Base-by-base conservation (phyloP, 35 echinoderm and acorn worm species). In the Strongylocentrotus purpuratus region DNA sequence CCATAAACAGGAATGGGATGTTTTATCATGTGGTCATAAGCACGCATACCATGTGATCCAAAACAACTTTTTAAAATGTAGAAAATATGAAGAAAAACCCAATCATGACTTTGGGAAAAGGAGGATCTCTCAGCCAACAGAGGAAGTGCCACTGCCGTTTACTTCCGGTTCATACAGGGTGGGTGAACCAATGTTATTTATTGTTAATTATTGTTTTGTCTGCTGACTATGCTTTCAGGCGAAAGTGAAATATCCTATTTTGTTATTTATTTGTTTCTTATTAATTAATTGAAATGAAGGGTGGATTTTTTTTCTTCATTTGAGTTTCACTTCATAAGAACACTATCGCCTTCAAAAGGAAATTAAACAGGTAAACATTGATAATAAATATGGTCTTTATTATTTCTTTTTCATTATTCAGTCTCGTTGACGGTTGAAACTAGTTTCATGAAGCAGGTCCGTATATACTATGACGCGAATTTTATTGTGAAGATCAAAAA, bases 1-100 rank as follows among this genome's bases (percentile, higher is more conserved):
- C 65, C 20, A 78, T 41, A 41, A 89, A 89, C 87, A 89, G 87
- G 87, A 89, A 89, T 89, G 87, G 87, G 87, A 89, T 89, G 87
- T 89, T 41, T 15, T 41, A 41, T 89, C 87, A 89, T 41, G 87
- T 89, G 87, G 45, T 89, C 87, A 5, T 3, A 78, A 78, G 65
- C 65, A 28, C 65, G 65, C 65, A n/a, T n/a, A 78, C 0, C 65
- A 78, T 78, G 65, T 78, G 65, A 78, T 28, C 20, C 65, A 22
- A 78, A 78, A n/a, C 65, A 78, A 78, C 65, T 7, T 28, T 5
- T 1, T n/a, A 78, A 28, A 78, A 2, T 28, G 28, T 22, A 78
- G 4, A 78, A 78, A 78, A 78, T n/a, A 78, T 78, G 65, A 22
- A 28, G 22, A 78, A 78, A 78, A 78, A 78, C 11, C 52, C 52